Evolutionary conservation across 2,797 vertebrate genomes (phyloP).

Genomic region (Gobio occitaniae): DNA sequence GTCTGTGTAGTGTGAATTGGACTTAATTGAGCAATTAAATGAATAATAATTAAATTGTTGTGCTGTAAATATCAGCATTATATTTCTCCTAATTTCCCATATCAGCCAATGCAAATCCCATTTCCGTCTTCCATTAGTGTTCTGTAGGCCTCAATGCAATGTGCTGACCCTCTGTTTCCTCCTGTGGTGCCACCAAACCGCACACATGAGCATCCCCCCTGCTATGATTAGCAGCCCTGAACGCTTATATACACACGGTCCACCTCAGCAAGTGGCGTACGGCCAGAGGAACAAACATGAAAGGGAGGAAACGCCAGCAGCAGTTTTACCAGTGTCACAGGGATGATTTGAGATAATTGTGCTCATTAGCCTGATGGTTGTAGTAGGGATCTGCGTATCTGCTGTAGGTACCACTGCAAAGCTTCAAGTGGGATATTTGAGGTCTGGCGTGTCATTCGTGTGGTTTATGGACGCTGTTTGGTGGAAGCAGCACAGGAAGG

Average conservation of each 20-base stretch:
- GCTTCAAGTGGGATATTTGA: slow-evolving; percentile 22
- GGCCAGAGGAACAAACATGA: slow-evolving; percentile 47
- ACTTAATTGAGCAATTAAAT: neutral
- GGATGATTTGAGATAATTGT: neutral
- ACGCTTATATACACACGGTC: slow-evolving; percentile 66
- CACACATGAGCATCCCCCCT: slow-evolving; percentile 57
- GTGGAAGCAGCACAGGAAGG: slow-evolving; percentile 35
- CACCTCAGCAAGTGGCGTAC: slow-evolving; percentile 57
- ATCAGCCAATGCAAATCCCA: neutral
- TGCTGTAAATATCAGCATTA: neutral
- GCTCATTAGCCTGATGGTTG: neutral
- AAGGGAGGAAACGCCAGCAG: slow-evolving; percentile 48
- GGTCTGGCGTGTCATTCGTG: slow-evolving; percentile 13
- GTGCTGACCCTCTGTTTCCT: slow-evolving; percentile 16
- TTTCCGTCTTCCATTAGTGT: slow-evolving; percentile 10
- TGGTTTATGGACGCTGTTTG: slow-evolving; percentile 28
- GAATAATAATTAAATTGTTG: neutral
- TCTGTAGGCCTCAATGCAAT: slow-evolving; percentile 15
- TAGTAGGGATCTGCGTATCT: neutral
- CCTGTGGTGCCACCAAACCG: slow-evolving; percentile 6
- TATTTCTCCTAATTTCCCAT: neutral
- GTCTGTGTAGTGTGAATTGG: too few species aligned
- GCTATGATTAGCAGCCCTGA: slow-evolving; percentile 73
- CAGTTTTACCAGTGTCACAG: slow-evolving; percentile 30
- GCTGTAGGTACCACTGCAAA: slow-evolving; percentile 19